A percentile compares a stretch with the other conserved stretches of the same genome.
These are phyloP conservation scores for Hipposideros larvatus DNA, from an alignment of 2,797 vertebrate species.

Conservation along the genomic window DNA sequence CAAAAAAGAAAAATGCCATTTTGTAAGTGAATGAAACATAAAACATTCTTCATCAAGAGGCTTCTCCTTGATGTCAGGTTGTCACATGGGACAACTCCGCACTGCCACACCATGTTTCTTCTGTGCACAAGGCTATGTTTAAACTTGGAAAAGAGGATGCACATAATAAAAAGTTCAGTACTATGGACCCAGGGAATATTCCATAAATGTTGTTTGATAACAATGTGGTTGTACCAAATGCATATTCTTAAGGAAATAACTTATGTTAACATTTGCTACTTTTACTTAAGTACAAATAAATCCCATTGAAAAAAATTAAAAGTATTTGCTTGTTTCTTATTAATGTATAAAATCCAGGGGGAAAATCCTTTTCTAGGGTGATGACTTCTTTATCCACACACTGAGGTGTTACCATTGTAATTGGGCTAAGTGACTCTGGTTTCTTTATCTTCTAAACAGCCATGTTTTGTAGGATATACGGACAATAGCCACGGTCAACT, in stretches of 20 bases:
- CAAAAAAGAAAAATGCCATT: constrained; percentile 31
- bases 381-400: background rate
- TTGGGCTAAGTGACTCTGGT: background rate
- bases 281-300: constrained; percentile 77
- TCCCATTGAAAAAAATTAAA: constrained; percentile 65
- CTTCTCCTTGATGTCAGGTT: background rate
- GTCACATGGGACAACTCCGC: background rate
- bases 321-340: constrained; percentile 53
- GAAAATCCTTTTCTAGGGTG: background rate
- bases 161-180: background rate
- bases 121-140: background rate
- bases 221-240: constrained; percentile 58
- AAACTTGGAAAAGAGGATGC: constrained; percentile 3
- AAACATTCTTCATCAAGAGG: constrained; percentile 35
- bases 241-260: constrained; percentile 67
- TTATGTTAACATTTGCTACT: constrained; percentile 76
- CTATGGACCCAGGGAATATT: background rate
- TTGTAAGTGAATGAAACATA: constrained; percentile 64
- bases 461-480: background rate
- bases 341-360: constrained; percentile 3
- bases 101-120: background rate
- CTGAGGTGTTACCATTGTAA: background rate
- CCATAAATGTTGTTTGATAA: constrained; percentile 63
- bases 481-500: background rate
- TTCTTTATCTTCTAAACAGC: background rate